phyloP scores from a whole-genome alignment of 2,113 vertebrate species.

The Cavia porcellus region DNA sequence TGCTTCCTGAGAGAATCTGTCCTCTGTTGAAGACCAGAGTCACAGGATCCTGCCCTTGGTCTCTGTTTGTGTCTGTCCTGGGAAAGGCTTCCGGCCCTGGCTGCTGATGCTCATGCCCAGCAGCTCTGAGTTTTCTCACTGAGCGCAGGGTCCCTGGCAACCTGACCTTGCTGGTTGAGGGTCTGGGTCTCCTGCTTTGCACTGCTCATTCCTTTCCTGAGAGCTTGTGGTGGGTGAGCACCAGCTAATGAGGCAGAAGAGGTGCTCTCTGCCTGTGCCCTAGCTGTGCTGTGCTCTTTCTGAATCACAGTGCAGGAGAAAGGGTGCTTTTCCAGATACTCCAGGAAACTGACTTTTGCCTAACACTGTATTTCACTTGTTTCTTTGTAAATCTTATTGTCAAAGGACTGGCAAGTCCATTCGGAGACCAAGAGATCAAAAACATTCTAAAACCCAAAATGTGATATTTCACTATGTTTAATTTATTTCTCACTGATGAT shows the following conservation, averaged over 20 bases:
- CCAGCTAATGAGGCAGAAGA: too few relatives aligned
- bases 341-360: not conserved
- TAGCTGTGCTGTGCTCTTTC: too few relatives aligned
- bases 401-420: not conserved
- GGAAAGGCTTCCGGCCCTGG: not conserved
- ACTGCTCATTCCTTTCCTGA: too few relatives aligned
- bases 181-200: not conserved
- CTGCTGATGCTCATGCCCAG: rapidly evolving
- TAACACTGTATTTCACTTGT: not conserved
- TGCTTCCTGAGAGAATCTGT: not conserved
- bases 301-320: not conserved
- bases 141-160: too few relatives aligned
- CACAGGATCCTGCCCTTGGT: too few relatives aligned
- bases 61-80: not conserved
- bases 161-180: too few relatives aligned
- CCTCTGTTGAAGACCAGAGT: not conserved
- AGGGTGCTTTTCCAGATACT: not conserved
- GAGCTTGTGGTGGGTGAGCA: too few relatives aligned
- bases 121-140: too few relatives aligned
- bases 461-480: too few relatives aligned
- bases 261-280: too few relatives aligned
- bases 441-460: not conserved
- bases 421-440: not conserved
- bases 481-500: not conserved
- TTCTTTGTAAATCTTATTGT: too few relatives aligned